phyloP scores from a whole-genome alignment of 2,888 invertebrate genomes.

The Troilus luridus region DNA sequence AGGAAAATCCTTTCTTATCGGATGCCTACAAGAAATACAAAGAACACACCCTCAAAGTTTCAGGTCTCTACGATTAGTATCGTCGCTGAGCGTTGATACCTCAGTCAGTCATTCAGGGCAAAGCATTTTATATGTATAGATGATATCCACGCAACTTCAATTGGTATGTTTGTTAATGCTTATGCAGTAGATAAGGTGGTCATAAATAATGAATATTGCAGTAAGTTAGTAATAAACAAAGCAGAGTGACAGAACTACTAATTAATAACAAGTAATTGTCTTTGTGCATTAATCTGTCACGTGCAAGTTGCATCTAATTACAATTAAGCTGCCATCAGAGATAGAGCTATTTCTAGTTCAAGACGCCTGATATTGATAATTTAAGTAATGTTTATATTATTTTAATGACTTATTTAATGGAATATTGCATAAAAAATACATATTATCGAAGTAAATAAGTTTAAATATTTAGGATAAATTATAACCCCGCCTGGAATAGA shows the following conservation, averaged over 20 bases:
- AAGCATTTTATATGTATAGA: no score
- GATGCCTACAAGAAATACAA: no score
- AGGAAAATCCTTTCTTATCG: no score
- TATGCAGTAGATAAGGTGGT: neutral
- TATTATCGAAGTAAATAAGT: no score
- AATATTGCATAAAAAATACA: no score
- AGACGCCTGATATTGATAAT: neutral
- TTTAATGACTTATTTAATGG: neutral
- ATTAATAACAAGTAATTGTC: neutral
- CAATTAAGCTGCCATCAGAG: neutral
- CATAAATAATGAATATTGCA: neutral
- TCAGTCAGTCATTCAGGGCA: no score
- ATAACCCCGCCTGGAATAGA: no score
- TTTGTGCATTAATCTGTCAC: constrained; percentile 10
- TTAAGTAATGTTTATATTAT: neutral
- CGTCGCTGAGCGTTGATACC: no score
- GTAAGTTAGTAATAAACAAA: neutral
- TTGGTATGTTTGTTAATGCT: neutral
- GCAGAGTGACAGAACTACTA: neutral
- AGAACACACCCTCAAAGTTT: no score
- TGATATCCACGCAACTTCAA: neutral
- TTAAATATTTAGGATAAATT: no score
- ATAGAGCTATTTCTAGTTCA: neutral
- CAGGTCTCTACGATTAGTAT: no score
- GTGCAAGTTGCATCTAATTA: constrained; percentile 3